A percentile compares a stretch with the other conserved stretches of the same genome.
Conservation (phyloP, 2,888 invertebrate species). For the Malthinus flaveolus region DNA sequence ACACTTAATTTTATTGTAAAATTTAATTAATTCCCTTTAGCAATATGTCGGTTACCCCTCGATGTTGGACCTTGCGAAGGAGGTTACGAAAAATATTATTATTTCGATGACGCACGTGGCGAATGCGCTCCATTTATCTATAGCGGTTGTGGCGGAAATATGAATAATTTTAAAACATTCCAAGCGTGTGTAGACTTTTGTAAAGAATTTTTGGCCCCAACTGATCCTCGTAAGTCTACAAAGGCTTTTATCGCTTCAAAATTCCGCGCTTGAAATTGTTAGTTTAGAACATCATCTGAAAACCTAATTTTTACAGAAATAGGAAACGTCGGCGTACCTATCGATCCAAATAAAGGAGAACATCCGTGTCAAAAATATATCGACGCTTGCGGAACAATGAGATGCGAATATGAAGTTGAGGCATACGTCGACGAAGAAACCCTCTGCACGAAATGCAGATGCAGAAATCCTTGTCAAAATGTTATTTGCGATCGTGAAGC, state of each 20-base stretch:
- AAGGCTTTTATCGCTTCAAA: not conserved
- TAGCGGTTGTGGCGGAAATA: conserved; percentile 85
- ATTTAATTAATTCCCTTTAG: conserved; percentile 47
- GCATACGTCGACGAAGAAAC: conserved; percentile 60
- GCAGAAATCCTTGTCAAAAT: conserved; percentile 73
- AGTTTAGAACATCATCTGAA: not conserved
- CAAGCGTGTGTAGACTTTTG: conserved; percentile 70
- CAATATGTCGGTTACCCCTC: conserved; percentile 66
- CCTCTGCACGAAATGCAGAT: conserved; percentile 74
- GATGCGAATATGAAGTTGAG: conserved; percentile 74
- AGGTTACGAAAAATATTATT: conserved; percentile 66
- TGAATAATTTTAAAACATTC: conserved; percentile 79
- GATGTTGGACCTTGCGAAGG: conserved; percentile 65
- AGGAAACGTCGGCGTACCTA: conserved; percentile 1
- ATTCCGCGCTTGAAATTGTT: not conserved
- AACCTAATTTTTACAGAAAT: not conserved
- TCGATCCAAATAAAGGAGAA: conserved; percentile 23
- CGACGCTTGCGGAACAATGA: conserved; percentile 64
- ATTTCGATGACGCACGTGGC: conserved; percentile 68
- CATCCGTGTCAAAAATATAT: conserved; percentile 61
- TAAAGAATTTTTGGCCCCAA: conserved; percentile 45
- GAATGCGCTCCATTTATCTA: conserved; percentile 81
- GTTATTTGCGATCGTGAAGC: conserved; percentile 65
- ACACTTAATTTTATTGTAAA: conserved; percentile 29
- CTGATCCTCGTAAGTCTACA: conserved; percentile 45